Conservation (phyloP, 2,888 invertebrate species). For the Drosophila eohydei region DNA sequence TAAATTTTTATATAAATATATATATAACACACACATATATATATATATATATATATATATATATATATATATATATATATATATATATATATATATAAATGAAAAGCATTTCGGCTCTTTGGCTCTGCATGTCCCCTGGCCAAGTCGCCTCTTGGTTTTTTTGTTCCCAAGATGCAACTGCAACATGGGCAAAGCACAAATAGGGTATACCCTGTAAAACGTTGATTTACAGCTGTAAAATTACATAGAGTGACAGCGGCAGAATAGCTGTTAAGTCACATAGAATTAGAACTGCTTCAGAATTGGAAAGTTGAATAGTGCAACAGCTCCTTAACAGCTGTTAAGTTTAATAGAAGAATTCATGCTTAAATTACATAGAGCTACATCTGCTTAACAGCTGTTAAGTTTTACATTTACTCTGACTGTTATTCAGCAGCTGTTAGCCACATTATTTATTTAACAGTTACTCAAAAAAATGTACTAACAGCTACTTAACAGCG, state of each 20-base stretch:
- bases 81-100: neutral
- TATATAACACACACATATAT: neutral
- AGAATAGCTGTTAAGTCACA: neutral
- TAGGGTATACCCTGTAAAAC: neutral
- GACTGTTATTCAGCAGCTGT: neutral
- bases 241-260: neutral
- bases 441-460: neutral
- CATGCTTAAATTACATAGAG: neutral
- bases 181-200: neutral
- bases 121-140: neutral
- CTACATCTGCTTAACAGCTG: neutral
- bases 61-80: neutral
- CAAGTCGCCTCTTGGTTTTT: neutral
- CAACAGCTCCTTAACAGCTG: neutral
- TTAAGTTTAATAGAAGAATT: neutral
- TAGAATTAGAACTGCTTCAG: neutral
- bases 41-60: neutral
- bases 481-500: neutral
- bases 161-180: conserved; percentile 36
- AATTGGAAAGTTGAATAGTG: too few relatives aligned
- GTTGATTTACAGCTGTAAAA: neutral
- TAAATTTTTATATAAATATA: conserved; percentile 10
- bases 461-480: neutral
- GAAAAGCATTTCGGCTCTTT: neutral
- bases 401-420: neutral